Percentiles rank a stretch among this genome's conserved stretches.
These are phyloP conservation scores for Galemys pyrenaicus DNA, from an alignment of 2,113 vertebrate species.

Conservation along the genomic window DNA sequence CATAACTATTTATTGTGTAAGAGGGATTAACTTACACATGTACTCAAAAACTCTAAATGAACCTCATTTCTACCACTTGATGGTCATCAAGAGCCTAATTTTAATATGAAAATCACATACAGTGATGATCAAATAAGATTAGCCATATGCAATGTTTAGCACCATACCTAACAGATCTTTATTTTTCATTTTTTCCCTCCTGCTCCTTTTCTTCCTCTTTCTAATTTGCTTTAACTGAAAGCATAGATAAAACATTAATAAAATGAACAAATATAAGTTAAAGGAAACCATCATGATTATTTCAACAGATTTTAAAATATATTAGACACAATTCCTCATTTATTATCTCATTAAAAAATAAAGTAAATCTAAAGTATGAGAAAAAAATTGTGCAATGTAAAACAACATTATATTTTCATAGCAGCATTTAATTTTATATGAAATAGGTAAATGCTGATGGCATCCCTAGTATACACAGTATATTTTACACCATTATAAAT, in stretches of 20 bases:
- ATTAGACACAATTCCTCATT: background rate
- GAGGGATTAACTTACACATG: background rate
- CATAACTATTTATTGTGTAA: background rate
- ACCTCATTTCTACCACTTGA: background rate
- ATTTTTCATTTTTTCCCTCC: background rate
- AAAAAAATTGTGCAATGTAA: background rate
- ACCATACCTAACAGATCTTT: background rate
- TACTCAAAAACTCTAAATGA: background rate
- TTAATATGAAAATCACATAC: background rate
- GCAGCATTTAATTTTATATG: background rate
- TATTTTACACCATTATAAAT: constrained; percentile 17
- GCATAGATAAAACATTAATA: background rate
- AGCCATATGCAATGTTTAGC: background rate
- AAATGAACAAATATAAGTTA: background rate
- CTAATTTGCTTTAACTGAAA: background rate
- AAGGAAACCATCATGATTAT: background rate
- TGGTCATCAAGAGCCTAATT: background rate
- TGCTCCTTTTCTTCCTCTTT: background rate
- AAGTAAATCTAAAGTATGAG: background rate
- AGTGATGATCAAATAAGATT: background rate
- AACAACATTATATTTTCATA: background rate
- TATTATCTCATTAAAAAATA: background rate
- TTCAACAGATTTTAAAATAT: constrained; percentile 3
- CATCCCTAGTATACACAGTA: background rate
- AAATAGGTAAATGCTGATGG: background rate